Conservation (phyloP, 2,113 vertebrate species). For the Notarius lentiginosus region DNA sequence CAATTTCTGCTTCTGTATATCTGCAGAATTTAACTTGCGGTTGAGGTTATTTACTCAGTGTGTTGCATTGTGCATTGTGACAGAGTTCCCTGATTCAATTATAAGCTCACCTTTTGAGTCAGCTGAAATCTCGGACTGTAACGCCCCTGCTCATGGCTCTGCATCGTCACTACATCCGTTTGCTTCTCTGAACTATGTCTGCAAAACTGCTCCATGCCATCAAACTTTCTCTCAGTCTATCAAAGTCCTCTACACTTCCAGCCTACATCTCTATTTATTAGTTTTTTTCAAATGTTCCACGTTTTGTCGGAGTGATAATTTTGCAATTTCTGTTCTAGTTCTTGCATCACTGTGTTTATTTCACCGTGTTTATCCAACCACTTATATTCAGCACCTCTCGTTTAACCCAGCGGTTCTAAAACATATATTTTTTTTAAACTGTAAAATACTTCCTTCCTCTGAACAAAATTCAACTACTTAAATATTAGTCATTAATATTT, state of each 20-base stretch:
- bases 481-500: not conserved
- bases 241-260: not conserved
- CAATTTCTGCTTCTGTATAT: not conserved
- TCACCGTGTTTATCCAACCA: not conserved
- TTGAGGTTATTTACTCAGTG: not conserved
- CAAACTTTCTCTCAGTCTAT: not conserved
- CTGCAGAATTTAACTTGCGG: not conserved
- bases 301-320: not conserved
- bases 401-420: not conserved
- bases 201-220: not conserved
- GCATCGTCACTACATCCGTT: not conserved
- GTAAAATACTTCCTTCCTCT: not conserved
- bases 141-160: not conserved
- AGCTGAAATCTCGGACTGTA: conserved; percentile 10
- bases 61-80: not conserved
- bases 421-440: not conserved
- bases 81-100: conserved; percentile 7
- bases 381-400: not conserved
- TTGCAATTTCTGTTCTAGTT: not conserved
- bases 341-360: not conserved
- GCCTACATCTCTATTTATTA: not conserved
- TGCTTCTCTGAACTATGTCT: not conserved
- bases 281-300: not conserved
- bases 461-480: not conserved
- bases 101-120: not conserved